Evolutionary conservation across 2,888 invertebrate species (phyloP), one percentile per base, ranked within the genome.

Genomic region (Lapara coniferarum): DNA sequence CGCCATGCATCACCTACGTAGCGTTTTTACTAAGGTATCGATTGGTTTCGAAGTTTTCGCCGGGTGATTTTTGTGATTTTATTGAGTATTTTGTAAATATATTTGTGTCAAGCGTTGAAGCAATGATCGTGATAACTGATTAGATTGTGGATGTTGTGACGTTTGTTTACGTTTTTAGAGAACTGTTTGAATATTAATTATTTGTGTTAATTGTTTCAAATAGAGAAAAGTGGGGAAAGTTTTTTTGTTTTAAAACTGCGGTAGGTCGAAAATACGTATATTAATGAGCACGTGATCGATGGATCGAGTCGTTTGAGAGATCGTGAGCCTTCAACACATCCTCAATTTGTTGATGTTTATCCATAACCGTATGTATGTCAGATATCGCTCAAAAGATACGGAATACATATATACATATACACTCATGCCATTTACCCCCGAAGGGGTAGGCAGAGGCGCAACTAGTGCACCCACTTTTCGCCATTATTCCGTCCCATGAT

Each of bases 1-100:
- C 84, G 83, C 76, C 87, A 93, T 93, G 93, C 92, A 93, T 86
- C 93, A 92, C 89, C 86, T 93, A 79, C 92, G 93, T 73, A 88
- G 78, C 77, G 92, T 93, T 76, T 93, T 93, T 77, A 81, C 84
- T 37, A 93, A 93, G 93, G 93, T 92, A 79, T 69, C 71, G 71
- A 73, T 74, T 58, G 70, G 71, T 67, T 71, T 69, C 77, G 74
- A 57, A 19, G n/a, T 55, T 55, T 66, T 56, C 58, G 0, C 44
- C 13, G 30, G n/a, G 49, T 68, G 68, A 25, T 57, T 52, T 56
- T 19, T 19, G 7, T 44, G 46, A 55, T n/a, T 10, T 63, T 59
- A 44, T 51, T 8, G 2, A 4, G 53, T 53, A 19, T 55, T 56
- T 30, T 55, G 12, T 66, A n/a, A 56, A 66, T 46, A 25, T 55